Base-by-base conservation (phyloP, 2,113 vertebrate species). In the Zosterops borbonicus region DNA sequence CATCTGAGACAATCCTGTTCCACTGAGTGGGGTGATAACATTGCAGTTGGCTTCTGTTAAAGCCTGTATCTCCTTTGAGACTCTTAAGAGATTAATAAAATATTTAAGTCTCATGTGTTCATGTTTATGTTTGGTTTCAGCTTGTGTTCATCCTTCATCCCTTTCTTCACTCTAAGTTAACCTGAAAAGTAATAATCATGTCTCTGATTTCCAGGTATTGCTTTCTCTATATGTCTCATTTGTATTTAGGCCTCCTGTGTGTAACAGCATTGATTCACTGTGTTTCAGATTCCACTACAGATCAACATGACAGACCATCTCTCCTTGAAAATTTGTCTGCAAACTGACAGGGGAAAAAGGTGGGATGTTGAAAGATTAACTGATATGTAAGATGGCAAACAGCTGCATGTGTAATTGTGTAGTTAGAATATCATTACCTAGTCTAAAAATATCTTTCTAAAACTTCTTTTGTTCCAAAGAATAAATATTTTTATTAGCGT, bases 1-100 rank as follows among this genome's bases (percentile, higher is more conserved):
- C 20, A 42, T 17, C n/a, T 64, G 12, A 21, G 13, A 44, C 17
- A 50, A 29, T 37, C 39, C 12, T 28, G 2, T 74, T 78, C 44
- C 14, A 24, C 14, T 67, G 19, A 18, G n/a, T 8, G 11, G 21
- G 7, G 13, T 5, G 47, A 53, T 31, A 29, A 17, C 0, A 0
- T 68, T 58, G 37, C 31, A 71, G 27, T 1, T 86, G 28, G 33
- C 46, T 56, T 14, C 24, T 63, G 16, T 23, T 68, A 19, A 81
- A 69, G 11, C 22, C 19, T 39, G 21, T 42, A 79, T 39, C n/a
- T 56, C 88, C 29, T 85, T 62, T 56, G 50, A 88, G 31, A 21
- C 15, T n/a, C 35, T 86, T 62, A 79, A 44, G 23, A 35, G 39
- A 20, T 33, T 39, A 70, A 69, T 31, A 39, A 78, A 88, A 71